These are phyloP conservation scores for Drosophila willistoni DNA, from an alignment of 1,140 invertebrate genomes.

Conservation along the genomic window DNA sequence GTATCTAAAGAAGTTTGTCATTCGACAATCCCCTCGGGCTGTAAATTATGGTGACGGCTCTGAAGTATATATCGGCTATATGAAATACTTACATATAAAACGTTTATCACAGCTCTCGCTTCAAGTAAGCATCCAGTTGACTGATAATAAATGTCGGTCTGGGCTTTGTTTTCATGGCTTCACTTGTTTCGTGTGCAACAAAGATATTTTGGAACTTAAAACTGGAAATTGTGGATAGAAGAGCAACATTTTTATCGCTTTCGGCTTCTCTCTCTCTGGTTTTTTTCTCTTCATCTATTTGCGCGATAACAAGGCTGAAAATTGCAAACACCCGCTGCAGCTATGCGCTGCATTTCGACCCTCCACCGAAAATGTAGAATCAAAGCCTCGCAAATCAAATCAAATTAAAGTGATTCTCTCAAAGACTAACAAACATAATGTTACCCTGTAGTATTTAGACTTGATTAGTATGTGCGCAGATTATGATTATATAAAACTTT, in stretches of 20 bases:
- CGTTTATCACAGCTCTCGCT: slow-evolving; percentile 29
- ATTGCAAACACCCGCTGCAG: not conserved
- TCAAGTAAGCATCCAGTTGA: slow-evolving; percentile 19
- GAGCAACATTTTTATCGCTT: slow-evolving; percentile 7
- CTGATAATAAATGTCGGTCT: slow-evolving; percentile 67
- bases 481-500: too few relatives aligned
- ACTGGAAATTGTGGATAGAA: not conserved
- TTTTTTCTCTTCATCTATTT: not conserved
- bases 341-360: slow-evolving; percentile 4
- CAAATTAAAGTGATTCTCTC: too few relatives aligned
- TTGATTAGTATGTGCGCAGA: too few relatives aligned
- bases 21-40: not conserved
- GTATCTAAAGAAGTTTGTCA: too few relatives aligned
- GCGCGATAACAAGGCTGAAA: not conserved
- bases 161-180: slow-evolving; percentile 41
- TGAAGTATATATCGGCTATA: not conserved
- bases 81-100: not conserved
- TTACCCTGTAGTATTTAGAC: too few relatives aligned
- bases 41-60: not conserved
- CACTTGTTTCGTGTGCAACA: not conserved
- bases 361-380: not conserved
- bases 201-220: not conserved
- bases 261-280: not conserved
- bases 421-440: too few relatives aligned
- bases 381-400: not conserved